Percentiles rank a stretch among this genome's conserved stretches.
phyloP scores from a whole-genome alignment of 2,113 vertebrate species.

The Clarias batrachus region DNA sequence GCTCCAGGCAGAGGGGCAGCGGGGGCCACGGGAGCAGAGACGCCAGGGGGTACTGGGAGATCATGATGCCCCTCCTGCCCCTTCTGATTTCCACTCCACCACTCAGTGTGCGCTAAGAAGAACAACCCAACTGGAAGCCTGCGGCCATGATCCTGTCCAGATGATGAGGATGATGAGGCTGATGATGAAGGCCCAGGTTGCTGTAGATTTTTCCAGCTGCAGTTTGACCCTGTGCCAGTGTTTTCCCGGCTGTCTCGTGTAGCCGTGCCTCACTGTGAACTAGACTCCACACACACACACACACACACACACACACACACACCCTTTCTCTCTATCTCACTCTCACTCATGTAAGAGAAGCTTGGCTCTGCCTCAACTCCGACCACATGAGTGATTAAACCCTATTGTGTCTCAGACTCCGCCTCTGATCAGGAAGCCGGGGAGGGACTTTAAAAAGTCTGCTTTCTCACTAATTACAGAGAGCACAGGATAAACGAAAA shows the following conservation, averaged over 20 bases:
- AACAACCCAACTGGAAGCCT: not conserved
- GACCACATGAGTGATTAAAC: constrained; percentile 70
- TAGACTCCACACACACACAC: constrained; percentile 9
- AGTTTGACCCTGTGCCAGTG: constrained; percentile 13
- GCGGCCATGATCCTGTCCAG: not conserved
- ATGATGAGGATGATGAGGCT: constrained; percentile 12
- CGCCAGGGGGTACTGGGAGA: constrained; percentile 72
- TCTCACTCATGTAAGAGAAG: constrained; percentile 39
- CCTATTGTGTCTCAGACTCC: constrained; percentile 67
- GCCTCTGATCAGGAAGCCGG: constrained; percentile 15
- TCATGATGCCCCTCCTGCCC: constrained; percentile 62
- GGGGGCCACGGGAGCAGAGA: constrained; percentile 69
- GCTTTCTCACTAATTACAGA: constrained; percentile 21
- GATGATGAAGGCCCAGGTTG: not conserved
- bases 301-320: constrained; percentile 6
- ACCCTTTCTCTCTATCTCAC: constrained; percentile 1
- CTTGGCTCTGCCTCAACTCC: constrained; percentile 56
- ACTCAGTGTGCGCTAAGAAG: constrained; percentile 48
- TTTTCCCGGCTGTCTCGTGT: not conserved
- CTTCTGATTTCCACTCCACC: constrained; percentile 54
- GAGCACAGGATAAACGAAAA: constrained; percentile 16
- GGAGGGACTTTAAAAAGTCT: constrained; percentile 33
- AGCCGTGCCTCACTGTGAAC: not conserved
- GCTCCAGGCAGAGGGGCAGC: constrained; percentile 56
- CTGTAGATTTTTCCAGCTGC: not conserved